Evolutionary conservation across 1,140 invertebrate species (phyloP).

Genomic region (Drosophila sulfurigaster): DNA sequence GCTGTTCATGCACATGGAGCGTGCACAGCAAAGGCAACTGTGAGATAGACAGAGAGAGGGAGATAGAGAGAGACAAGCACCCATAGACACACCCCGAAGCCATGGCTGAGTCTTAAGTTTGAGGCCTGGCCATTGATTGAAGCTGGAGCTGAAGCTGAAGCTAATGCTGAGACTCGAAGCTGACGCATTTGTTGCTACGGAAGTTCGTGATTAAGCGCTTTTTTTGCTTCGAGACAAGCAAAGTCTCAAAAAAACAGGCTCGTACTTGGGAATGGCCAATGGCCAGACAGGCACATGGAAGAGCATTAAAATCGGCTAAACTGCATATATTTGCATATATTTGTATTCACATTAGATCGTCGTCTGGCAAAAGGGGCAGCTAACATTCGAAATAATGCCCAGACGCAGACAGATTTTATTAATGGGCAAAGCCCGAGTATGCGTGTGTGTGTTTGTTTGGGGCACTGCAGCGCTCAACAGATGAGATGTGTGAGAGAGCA

Average conservation of each 20-base stretch:
- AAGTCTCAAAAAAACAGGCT: conserved; percentile 56
- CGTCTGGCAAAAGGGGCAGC: conserved; percentile 33
- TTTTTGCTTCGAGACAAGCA: neutral
- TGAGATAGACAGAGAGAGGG: conserved; percentile 2
- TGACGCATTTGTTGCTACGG: conserved; percentile 81
- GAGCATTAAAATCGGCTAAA: conserved; percentile 31
- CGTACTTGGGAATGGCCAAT: conserved; percentile 33
- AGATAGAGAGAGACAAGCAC: conserved; percentile 14
- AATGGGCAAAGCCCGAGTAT: conserved; percentile 49
- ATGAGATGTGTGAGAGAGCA: conserved; percentile 47
- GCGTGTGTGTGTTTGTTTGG: too few relatives aligned
- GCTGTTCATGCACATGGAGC: conserved; percentile 72
- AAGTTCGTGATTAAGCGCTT: conserved; percentile 76
- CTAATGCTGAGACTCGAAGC: conserved; percentile 29
- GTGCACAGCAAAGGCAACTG: conserved; percentile 59
- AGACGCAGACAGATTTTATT: conserved; percentile 60
- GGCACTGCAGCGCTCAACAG: conserved; percentile 52
- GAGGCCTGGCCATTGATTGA: conserved; percentile 15
- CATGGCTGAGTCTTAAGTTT: conserved; percentile 51
- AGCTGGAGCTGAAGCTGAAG: neutral
- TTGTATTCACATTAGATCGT: conserved; percentile 58
- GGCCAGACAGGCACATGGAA: conserved; percentile 50
- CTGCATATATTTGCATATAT: conserved; percentile 29
- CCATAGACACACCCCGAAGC: conserved; percentile 74
- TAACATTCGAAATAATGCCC: conserved; percentile 32